Percentiles rank a stretch among this genome's conserved stretches.
These are phyloP conservation scores for Adelphocoris suturalis DNA, from an alignment of 2,888 invertebrate genomes.

Conservation along the genomic window DNA sequence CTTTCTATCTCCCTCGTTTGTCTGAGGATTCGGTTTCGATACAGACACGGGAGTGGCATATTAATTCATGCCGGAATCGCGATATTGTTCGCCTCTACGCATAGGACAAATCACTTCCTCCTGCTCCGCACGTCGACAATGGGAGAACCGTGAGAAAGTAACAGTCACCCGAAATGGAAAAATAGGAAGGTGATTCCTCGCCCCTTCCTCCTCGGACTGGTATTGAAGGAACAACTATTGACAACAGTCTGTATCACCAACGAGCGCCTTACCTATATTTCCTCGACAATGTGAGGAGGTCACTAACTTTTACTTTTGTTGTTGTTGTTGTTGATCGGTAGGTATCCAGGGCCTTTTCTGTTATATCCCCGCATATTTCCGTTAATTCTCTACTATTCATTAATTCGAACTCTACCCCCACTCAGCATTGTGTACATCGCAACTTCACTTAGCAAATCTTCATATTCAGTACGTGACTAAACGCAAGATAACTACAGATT, in stretches of 20 bases:
- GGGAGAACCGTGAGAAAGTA: conserved; percentile 19
- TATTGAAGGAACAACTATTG: not conserved
- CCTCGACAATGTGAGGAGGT: not conserved
- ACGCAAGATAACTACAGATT: too few relatives aligned
- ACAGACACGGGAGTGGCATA: not conserved
- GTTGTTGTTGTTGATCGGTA: too few relatives aligned
- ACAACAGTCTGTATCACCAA: not conserved
- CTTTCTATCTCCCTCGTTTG: too few relatives aligned
- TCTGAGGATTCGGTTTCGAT: not conserved
- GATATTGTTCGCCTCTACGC: not conserved
- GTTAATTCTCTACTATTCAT: not conserved
- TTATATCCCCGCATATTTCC: too few relatives aligned
- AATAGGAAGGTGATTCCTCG: not conserved
- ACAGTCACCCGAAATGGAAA: conserved; percentile 25
- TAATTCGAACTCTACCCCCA: too few relatives aligned
- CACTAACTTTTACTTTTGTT: conserved; percentile 17
- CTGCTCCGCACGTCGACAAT: not conserved
- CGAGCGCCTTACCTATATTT: not conserved
- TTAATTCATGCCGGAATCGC: conserved; percentile 10
- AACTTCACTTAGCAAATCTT: too few relatives aligned
- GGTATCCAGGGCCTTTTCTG: too few relatives aligned
- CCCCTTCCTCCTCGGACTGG: not conserved
- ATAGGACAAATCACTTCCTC: conserved; percentile 10
- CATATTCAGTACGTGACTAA: too few relatives aligned
- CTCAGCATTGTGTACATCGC: too few relatives aligned